Conservation (phyloP, 2,888 invertebrate species). For the Ryuthela nishihirai region DNA sequence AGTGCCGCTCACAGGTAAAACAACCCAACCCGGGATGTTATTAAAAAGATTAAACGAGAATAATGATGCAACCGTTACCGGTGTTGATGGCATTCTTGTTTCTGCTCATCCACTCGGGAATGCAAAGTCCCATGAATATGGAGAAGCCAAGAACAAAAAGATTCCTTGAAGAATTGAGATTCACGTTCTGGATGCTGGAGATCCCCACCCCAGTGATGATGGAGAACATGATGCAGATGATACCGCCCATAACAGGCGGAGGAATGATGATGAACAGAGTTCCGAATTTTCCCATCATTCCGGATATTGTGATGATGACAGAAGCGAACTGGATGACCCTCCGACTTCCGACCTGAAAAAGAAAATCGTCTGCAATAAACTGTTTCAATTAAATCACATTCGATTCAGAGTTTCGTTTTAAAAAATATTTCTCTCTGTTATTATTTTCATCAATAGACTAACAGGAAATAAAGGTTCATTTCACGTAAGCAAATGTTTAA, state of each 20-base stretch:
- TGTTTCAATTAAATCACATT: neutral
- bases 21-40: too few species aligned
- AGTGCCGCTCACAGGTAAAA: too few species aligned
- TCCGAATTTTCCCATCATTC: conserved; percentile 51
- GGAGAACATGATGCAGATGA: conserved; percentile 49
- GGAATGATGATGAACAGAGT: conserved; percentile 53
- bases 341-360: conserved; percentile 41
- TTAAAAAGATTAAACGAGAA: too few species aligned
- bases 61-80: too few species aligned
- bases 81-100: too few species aligned
- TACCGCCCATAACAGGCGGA: conserved; percentile 53
- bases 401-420: too few species aligned
- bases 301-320: conserved; percentile 35
- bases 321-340: conserved; percentile 10
- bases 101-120: conserved; percentile 23
- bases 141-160: conserved; percentile 86
- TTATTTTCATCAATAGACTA: neutral
- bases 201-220: conserved; percentile 54
- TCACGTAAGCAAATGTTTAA: too few species aligned
- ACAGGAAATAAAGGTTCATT: too few species aligned
- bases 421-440: neutral
- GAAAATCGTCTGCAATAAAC: conserved; percentile 32
- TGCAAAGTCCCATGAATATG: conserved; percentile 71
- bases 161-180: conserved; percentile 77
- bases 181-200: conserved; percentile 73